These are phyloP conservation scores for Ctenopoma multispine DNA, from an alignment of 2,797 vertebrate species.

Conservation along the genomic window DNA sequence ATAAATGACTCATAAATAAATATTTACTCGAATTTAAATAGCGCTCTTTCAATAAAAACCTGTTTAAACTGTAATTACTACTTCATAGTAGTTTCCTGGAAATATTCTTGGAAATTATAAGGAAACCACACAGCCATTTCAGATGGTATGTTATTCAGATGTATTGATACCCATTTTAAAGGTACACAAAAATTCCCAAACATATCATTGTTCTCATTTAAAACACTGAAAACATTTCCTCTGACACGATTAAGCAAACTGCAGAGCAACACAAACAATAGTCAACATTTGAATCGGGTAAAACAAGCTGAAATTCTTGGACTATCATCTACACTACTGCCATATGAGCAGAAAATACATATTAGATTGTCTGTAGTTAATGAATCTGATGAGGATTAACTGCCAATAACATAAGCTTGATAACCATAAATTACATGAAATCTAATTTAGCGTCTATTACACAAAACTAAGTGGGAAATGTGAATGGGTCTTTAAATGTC, in stretches of 20 bases:
- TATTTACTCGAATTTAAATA: not conserved
- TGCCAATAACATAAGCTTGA: conserved; percentile 2
- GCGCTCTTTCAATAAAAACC: not conserved
- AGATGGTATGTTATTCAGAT: not conserved
- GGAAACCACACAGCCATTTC: not conserved
- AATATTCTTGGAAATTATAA: not conserved
- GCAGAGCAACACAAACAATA: conserved; percentile 4
- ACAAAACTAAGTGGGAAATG: conserved; percentile 7
- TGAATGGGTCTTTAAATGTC: conserved; percentile 1
- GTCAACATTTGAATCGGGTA: conserved; percentile 1
- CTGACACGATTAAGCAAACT: not conserved
- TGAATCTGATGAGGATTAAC: not conserved
- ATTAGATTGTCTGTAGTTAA: conserved; percentile 5
- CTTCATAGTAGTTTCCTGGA: not conserved
- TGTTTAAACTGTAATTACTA: not conserved
- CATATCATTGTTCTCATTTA: not conserved
- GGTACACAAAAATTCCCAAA: not conserved
- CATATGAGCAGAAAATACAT: not conserved
- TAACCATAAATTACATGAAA: conserved; percentile 2
- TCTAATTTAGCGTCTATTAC: conserved; percentile 2
- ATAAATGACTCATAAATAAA: not conserved
- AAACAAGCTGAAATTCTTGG: not conserved
- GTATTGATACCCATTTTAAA: not conserved
- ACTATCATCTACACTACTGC: not conserved
- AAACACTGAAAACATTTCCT: not conserved